Conservation (phyloP, 2,797 vertebrate genomes). For the Pelobates cultripes region DNA sequence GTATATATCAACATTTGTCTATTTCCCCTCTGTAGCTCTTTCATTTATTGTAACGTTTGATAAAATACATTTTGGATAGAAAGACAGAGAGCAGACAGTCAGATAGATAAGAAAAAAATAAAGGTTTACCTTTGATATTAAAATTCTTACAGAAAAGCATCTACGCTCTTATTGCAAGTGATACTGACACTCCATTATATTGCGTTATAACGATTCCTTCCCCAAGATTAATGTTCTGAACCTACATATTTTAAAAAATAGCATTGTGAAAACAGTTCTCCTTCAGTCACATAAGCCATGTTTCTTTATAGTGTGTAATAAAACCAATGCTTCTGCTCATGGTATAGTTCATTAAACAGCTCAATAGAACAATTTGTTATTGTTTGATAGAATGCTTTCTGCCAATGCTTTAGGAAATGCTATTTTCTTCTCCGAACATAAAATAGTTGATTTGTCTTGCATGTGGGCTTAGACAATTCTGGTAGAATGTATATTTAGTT, state of each 20-base stretch:
- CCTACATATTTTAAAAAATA: constrained; percentile 45
- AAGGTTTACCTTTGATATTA: constrained; percentile 37
- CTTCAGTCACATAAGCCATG: constrained; percentile 32
- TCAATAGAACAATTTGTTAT: constrained; percentile 48
- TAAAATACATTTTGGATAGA: too few species aligned
- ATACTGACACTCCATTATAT: constrained; percentile 52
- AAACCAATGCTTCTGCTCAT: constrained; percentile 30
- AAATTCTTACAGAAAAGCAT: constrained; percentile 48
- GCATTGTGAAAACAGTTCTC: constrained; percentile 48
- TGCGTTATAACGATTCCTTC: constrained; percentile 42
- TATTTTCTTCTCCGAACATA: constrained; percentile 32
- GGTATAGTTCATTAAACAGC: constrained; percentile 38
- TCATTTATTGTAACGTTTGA: too few species aligned
- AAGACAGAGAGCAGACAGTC: too few species aligned
- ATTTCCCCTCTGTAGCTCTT: too few species aligned
- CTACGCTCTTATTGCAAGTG: constrained; percentile 42
- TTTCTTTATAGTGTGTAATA: constrained; percentile 32
- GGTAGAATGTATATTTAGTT: constrained; percentile 36
- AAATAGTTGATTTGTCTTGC: constrained; percentile 36
- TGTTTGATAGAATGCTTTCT: constrained; percentile 51
- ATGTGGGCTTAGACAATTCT: constrained; percentile 25
- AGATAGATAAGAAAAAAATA: too few species aligned
- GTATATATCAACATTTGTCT: too few species aligned
- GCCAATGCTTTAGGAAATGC: constrained; percentile 39
- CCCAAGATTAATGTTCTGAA: constrained; percentile 54